phyloP scores from a whole-genome alignment of 2,113 vertebrate species.

The Platycercus adscitus region DNA sequence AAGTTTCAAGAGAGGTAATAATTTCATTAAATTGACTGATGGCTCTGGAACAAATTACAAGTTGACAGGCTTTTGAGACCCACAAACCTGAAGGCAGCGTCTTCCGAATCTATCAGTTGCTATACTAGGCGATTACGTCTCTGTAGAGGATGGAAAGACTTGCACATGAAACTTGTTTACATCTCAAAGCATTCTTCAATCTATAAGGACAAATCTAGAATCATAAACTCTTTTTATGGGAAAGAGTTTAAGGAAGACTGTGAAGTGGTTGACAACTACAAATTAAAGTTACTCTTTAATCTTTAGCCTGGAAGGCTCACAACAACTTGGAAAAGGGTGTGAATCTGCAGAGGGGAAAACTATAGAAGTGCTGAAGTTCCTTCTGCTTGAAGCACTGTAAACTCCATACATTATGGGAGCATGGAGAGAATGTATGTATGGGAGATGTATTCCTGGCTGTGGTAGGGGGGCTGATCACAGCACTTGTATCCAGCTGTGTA shows the following conservation, averaged over 20 bases:
- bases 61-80: neutral
- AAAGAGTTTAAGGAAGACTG: neutral
- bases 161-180: neutral
- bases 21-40: neutral
- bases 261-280: neutral
- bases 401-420: neutral
- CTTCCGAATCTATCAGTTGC: neutral
- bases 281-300: conserved; percentile 32
- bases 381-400: neutral
- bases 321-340: neutral
- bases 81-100: neutral
- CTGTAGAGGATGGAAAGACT: neutral
- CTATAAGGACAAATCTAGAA: neutral
- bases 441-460: neutral
- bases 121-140: neutral
- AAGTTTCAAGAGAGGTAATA: neutral
- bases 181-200: neutral
- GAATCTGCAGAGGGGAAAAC: neutral
- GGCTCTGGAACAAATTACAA: neutral
- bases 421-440: neutral
- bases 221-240: neutral
- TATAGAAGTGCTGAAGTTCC: neutral
- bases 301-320: neutral
- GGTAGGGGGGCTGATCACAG: neutral
- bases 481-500: neutral